A percentile compares a stretch with the other conserved stretches of the same genome.
Conservation (phyloP, 2,888 invertebrate genomes). For the Baronia brevicornis region DNA sequence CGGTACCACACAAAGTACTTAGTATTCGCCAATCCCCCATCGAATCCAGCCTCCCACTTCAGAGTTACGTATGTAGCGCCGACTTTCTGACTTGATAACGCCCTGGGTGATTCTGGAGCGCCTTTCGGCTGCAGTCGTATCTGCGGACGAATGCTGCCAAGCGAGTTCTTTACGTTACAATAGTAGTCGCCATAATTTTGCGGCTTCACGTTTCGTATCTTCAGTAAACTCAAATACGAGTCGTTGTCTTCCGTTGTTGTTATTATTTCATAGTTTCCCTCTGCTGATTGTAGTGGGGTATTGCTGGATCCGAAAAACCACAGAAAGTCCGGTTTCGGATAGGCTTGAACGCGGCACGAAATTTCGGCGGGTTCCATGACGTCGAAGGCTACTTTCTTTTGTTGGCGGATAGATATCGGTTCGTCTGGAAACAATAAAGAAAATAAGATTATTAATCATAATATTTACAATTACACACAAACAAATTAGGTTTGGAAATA, state of each 20-base stretch:
- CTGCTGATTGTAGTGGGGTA: constrained; percentile 84
- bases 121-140: constrained; percentile 91
- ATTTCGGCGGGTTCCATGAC: constrained; percentile 89
- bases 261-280: constrained; percentile 90
- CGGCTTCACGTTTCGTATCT: constrained; percentile 82
- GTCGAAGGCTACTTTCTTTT: constrained; percentile 92
- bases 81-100: constrained; percentile 81
- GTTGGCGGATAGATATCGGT: constrained; percentile 89
- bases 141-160: constrained; percentile 84
- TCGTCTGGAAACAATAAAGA: constrained; percentile 75
- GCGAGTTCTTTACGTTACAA: constrained; percentile 88
- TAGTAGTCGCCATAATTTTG: constrained; percentile 94
- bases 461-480: too few species aligned
- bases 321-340: constrained; percentile 94
- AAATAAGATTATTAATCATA: neutral
- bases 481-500: constrained; percentile 2
- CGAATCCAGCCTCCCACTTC: constrained; percentile 92
- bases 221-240: constrained; percentile 86
- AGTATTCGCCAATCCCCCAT: constrained; percentile 90
- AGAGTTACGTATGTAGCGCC: constrained; percentile 88
- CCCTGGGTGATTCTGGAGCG: constrained; percentile 87
- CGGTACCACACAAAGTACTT: constrained; percentile 91
- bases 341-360: constrained; percentile 91
- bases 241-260: constrained; percentile 89
- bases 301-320: constrained; percentile 89